A percentile compares a stretch with the other conserved stretches of the same genome.
Conservation (phyloP, 2,888 invertebrate species). For the Ectropis crepuscularia region DNA sequence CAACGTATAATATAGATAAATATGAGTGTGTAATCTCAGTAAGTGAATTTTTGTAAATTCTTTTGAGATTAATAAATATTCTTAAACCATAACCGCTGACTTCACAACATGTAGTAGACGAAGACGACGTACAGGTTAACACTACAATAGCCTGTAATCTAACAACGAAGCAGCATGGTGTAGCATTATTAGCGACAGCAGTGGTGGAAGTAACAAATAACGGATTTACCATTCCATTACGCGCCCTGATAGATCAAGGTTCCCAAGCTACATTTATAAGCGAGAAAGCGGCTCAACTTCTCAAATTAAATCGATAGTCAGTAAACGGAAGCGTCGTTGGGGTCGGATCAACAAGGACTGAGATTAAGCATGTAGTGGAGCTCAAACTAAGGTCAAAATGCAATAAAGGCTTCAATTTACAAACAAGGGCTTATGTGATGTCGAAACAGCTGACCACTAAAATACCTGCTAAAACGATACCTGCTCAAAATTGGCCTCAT, state of each 20-base stretch:
- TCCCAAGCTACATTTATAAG: conserved; percentile 41
- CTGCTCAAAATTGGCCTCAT: conserved; percentile 12
- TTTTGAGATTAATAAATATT: too few relatives aligned
- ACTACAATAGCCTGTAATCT: conserved; percentile 32
- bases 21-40: too few relatives aligned
- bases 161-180: conserved; percentile 15
- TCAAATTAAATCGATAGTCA: conserved; percentile 21
- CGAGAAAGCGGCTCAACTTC: conserved; percentile 34
- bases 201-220: conserved; percentile 36
- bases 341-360: conserved; percentile 35
- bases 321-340: conserved; percentile 24
- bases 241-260: conserved; percentile 44
- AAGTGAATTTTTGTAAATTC: too few relatives aligned
- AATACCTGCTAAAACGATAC: background rate
- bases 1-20: too few relatives aligned
- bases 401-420: conserved; percentile 18
- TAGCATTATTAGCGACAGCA: conserved; percentile 43
- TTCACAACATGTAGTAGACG: conserved; percentile 23
- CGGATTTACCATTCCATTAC: too few relatives aligned
- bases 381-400: conserved; percentile 32
- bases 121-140: conserved; percentile 20
- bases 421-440: conserved; percentile 36
- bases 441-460: background rate
- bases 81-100: too few relatives aligned
- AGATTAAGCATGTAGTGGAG: conserved; percentile 35